Conservation (phyloP, 2,888 invertebrate species). For the Hypsopygia costalis region DNA sequence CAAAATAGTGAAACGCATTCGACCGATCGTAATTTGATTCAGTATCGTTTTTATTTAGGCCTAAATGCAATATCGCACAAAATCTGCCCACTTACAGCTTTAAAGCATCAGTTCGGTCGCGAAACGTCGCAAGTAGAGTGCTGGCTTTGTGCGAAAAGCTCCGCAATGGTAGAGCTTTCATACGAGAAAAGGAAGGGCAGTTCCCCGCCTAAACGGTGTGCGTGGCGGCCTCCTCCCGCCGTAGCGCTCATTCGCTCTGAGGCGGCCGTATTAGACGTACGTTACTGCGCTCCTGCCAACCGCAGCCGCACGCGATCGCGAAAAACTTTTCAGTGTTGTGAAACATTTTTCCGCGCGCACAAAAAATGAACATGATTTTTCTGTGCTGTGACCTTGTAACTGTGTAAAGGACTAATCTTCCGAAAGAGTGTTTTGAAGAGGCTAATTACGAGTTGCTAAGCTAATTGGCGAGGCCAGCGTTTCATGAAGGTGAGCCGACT, state of each 20-base stretch:
- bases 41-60: slow-evolving; percentile 68
- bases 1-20: slow-evolving; percentile 22
- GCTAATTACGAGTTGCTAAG: slow-evolving; percentile 73
- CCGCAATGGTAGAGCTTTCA: slow-evolving; percentile 57
- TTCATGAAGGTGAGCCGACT: slow-evolving; percentile 80
- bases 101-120: slow-evolving; percentile 46
- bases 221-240: slow-evolving; percentile 36
- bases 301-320: slow-evolving; percentile 55
- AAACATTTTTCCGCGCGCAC: slow-evolving; percentile 31
- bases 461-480: slow-evolving; percentile 77
- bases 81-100: slow-evolving; percentile 77
- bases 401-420: slow-evolving; percentile 57
- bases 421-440: slow-evolving; percentile 59
- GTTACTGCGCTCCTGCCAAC: slow-evolving; percentile 29
- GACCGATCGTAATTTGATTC: slow-evolving; percentile 39
- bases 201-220: slow-evolving; percentile 52
- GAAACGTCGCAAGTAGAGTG: slow-evolving; percentile 44
- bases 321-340: slow-evolving; percentile 73
- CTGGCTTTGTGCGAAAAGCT: slow-evolving; percentile 59
- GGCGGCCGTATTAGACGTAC: slow-evolving; percentile 48
- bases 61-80: slow-evolving; percentile 69
- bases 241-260: slow-evolving; percentile 61
- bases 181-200: slow-evolving; percentile 63
- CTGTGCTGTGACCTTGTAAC: slow-evolving; percentile 48
- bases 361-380: slow-evolving; percentile 55